A percentile compares a stretch with the other conserved stretches of the same genome.
Evolutionary conservation across 1,140 invertebrate species (phyloP).

Genomic region (Halictus rubicundus): DNA sequence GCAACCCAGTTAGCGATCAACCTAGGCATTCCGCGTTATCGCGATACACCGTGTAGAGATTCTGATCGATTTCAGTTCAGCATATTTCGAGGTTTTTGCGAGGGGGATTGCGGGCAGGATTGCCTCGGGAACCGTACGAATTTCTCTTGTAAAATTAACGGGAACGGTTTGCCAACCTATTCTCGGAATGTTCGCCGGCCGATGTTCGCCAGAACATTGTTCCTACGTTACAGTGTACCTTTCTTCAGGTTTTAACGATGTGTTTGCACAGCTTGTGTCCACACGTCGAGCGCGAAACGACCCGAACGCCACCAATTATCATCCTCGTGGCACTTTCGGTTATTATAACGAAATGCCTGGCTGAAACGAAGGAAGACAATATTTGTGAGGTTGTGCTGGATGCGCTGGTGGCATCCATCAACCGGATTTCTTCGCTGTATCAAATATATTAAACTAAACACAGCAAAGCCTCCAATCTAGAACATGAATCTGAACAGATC

Average conservation of each 20-base stretch:
- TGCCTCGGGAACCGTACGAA: too few species aligned
- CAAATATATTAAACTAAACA: too few species aligned
- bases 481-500: too few species aligned
- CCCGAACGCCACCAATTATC: not conserved
- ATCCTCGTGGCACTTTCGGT: not conserved
- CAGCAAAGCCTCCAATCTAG: too few species aligned
- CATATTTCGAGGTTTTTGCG: not conserved
- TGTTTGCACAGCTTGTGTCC: not conserved
- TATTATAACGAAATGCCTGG: not conserved
- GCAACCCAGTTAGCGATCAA: not conserved
- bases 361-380: too few species aligned
- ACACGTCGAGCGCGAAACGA: not conserved
- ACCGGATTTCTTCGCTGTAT: too few species aligned
- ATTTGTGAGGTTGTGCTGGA: too few species aligned
- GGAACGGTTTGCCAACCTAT: too few species aligned
- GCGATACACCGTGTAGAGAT: not conserved
- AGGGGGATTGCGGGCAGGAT: too few species aligned
- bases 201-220: not conserved
- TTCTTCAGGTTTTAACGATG: not conserved
- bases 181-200: too few species aligned
- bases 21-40: not conserved
- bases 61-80: not conserved
- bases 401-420: too few species aligned
- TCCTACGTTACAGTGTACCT: not conserved
- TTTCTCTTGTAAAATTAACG: too few species aligned